Evolutionary conservation across 2,888 invertebrate genomes (phyloP).

Genomic region (Blera fallax): DNA sequence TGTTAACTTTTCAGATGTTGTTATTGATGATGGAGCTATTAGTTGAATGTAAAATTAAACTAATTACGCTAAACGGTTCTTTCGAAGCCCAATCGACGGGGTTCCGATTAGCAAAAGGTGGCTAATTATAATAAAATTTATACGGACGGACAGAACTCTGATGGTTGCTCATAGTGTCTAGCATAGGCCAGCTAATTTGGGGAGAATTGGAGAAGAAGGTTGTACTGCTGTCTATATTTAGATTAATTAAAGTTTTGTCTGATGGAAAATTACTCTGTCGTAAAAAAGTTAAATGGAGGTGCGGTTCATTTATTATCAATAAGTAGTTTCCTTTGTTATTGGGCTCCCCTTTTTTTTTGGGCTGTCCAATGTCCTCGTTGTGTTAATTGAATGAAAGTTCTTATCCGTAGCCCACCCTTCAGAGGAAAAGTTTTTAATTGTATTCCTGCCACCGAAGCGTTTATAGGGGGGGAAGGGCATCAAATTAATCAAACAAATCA

Average conservation of each 20-base stretch:
- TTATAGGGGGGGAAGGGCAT: neutral
- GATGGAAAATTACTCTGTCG: conserved; percentile 37
- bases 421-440: conserved; percentile 3
- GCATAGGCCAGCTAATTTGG: conserved; percentile 12
- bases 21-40: conserved; percentile 2
- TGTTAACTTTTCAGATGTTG: neutral
- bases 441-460: neutral
- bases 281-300: conserved; percentile 10
- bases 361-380: neutral
- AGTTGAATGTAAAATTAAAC: neutral
- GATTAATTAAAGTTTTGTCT: conserved; percentile 29
- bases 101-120: conserved; percentile 26
- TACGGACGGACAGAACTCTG: neutral
- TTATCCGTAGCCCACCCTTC: neutral
- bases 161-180: conserved; percentile 2
- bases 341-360: neutral
- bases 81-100: conserved; percentile 1
- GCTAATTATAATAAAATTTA: conserved; percentile 36
- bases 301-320: conserved; percentile 35
- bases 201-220: neutral
- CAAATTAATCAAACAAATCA: conserved; percentile 35
- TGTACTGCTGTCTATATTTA: neutral
- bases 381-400: conserved; percentile 7
- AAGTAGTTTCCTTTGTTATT: conserved; percentile 5
- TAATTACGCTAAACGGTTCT: conserved; percentile 38